A percentile compares a stretch with the other conserved stretches of the same genome.
These are phyloP conservation scores for Eupithecia dodoneata DNA, from an alignment of 2,888 invertebrate species.

Conservation along the genomic window DNA sequence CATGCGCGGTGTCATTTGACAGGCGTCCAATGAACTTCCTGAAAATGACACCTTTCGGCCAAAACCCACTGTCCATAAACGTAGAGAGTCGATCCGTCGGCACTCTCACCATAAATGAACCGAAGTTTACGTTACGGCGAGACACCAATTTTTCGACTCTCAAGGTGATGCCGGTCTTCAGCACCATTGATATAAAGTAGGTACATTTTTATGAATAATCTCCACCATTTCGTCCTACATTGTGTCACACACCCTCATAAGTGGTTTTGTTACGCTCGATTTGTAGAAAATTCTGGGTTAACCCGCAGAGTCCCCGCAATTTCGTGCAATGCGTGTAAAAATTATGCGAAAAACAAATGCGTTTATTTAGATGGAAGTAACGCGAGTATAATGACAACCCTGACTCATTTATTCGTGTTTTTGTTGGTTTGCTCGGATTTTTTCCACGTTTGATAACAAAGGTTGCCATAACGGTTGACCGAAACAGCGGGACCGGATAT, in stretches of 20 bases:
- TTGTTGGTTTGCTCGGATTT: neutral
- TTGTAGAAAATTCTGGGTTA: conserved; percentile 5
- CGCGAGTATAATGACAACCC: neutral
- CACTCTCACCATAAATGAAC: no score
- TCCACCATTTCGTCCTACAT: neutral
- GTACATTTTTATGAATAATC: neutral
- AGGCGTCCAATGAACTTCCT: no score
- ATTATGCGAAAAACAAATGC: neutral
- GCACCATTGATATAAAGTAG: neutral
- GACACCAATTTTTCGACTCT: no score
- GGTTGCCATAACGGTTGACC: neutral
- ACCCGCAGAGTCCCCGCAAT: neutral
- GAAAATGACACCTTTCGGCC: no score
- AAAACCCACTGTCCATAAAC: no score
- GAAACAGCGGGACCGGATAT: neutral
- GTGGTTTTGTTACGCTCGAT: neutral
- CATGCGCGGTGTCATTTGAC: no score
- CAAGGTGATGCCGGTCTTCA: no score
- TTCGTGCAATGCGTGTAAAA: neutral
- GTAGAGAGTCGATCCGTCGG: no score
- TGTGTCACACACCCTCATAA: conserved; percentile 6
- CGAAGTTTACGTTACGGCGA: no score
- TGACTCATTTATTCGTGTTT: neutral
- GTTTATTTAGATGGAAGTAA: neutral
- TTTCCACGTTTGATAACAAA: neutral